Conservation (phyloP, 2,797 vertebrate species). For the Mus minutoides region DNA sequence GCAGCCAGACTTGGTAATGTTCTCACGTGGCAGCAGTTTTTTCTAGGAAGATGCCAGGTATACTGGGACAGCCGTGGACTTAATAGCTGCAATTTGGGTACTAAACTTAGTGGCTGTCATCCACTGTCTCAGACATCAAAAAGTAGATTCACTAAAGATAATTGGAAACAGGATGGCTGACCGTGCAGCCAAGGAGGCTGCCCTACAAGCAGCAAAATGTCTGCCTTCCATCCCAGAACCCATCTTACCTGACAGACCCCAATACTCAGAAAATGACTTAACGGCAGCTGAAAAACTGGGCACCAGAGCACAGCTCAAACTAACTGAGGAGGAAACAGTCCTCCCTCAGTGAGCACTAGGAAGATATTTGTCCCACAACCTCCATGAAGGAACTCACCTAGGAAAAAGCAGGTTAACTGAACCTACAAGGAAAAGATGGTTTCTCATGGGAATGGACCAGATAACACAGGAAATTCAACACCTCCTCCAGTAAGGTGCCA, state of each 20-base stretch:
- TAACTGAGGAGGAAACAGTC: neutral
- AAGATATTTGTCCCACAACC: neutral
- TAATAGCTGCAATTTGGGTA: neutral
- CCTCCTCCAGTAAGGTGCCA: neutral
- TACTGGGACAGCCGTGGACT: neutral
- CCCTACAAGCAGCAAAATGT: neutral
- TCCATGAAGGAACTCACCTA: neutral
- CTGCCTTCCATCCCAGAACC: too few relatives aligned
- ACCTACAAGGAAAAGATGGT: too few relatives aligned
- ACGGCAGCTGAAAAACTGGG: neutral
- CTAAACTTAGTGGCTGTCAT: neutral
- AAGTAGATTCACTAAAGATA: too few relatives aligned
- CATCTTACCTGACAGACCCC: neutral
- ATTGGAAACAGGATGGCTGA: neutral
- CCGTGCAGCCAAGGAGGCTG: neutral
- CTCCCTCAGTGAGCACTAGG: neutral
- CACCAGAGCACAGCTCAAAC: neutral
- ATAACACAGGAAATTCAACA: neutral
- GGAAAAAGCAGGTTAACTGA: neutral
- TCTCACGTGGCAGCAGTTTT: neutral
- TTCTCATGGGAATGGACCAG: neutral
- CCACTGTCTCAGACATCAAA: neutral
- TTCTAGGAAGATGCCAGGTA: neutral
- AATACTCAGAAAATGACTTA: neutral
- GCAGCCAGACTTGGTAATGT: neutral